A percentile compares a stretch with the other conserved stretches of the same genome.
Evolutionary conservation across 2,797 vertebrate genomes (phyloP).

Genomic region (Alfaro cultratus): DNA sequence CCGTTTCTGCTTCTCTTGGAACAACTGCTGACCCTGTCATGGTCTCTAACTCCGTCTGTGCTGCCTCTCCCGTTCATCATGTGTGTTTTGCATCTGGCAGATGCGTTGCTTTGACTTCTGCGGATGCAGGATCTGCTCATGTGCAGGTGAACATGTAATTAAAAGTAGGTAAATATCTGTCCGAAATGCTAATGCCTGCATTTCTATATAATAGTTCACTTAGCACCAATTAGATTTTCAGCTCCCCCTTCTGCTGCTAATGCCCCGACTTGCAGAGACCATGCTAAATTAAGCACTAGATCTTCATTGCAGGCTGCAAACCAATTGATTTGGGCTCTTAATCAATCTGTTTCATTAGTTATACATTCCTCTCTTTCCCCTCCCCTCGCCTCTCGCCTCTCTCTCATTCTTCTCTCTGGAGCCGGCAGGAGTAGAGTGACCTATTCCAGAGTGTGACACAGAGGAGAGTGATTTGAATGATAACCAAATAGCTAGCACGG

Average conservation of each 20-base stretch:
- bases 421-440: conserved; percentile 83
- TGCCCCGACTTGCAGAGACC: conserved; percentile 84
- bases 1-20: neutral
- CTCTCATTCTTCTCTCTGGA: conserved; percentile 67
- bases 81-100: neutral
- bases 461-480: conserved; percentile 90
- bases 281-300: conserved; percentile 92
- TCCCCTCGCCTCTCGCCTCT: conserved; percentile 25
- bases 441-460: conserved; percentile 87
- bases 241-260: conserved; percentile 82
- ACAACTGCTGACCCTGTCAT: neutral
- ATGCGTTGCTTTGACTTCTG: neutral
- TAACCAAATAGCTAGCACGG: conserved; percentile 90
- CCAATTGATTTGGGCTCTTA: conserved; percentile 92
- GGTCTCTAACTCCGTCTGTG: neutral
- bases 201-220: conserved; percentile 87
- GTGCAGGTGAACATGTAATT: conserved; percentile 4
- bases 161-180: conserved; percentile 18
- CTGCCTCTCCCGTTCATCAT: neutral
- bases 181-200: conserved; percentile 70
- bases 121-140: neutral
- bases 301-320: conserved; percentile 88
- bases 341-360: conserved; percentile 97
- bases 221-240: conserved; percentile 89
- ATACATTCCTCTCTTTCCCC: conserved; percentile 86